A percentile compares a stretch with the other conserved stretches of the same genome.
phyloP scores from a whole-genome alignment of 2,113 vertebrate genomes.

The Cephalopterus ornatus region DNA sequence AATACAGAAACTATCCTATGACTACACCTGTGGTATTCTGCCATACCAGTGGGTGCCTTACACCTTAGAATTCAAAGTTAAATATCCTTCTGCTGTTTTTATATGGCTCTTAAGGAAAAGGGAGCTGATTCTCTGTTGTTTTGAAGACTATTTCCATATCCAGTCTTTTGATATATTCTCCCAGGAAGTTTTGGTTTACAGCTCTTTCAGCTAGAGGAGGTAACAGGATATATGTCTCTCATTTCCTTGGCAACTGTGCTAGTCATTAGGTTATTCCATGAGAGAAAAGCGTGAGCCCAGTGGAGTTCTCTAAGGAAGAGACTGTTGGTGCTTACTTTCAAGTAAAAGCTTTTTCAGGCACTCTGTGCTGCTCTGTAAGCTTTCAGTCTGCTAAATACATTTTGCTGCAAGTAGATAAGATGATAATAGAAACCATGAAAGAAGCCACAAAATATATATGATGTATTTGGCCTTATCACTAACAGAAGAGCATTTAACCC shows the following conservation, averaged over 20 bases:
- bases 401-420: background rate
- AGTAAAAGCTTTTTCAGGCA: background rate
- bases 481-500: background rate
- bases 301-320: background rate
- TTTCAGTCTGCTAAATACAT: background rate
- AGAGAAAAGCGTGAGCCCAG: background rate
- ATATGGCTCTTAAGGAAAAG: background rate
- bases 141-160: background rate
- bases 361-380: background rate
- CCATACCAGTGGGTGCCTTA: background rate
- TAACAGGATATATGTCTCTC: background rate
- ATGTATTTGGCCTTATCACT: background rate
- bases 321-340: background rate
- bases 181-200: slow-evolving; percentile 23
- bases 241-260: slow-evolving; percentile 32
- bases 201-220: background rate
- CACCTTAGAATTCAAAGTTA: background rate
- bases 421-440: background rate
- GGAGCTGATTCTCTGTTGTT: background rate
- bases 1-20: background rate
- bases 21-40: background rate
- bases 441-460: background rate
- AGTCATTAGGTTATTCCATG: background rate
- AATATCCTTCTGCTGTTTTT: background rate
- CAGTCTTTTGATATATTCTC: background rate